Percentiles rank a stretch among this genome's conserved stretches.
These are phyloP conservation scores for Drosophila insularis DNA, from an alignment of 1,140 invertebrate genomes.

Conservation along the genomic window DNA sequence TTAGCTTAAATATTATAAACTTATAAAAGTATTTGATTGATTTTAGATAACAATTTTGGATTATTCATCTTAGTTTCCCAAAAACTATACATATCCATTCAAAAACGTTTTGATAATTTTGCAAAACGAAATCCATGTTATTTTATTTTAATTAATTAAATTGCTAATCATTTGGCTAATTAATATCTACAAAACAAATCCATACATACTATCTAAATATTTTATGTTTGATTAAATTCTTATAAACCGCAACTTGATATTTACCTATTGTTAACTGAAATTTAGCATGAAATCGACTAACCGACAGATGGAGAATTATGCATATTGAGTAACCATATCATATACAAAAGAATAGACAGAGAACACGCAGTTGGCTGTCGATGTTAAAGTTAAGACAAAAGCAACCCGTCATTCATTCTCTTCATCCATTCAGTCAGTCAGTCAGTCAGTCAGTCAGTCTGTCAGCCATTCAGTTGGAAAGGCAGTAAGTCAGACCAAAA, in stretches of 20 bases:
- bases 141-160: too few relatives aligned
- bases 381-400: conserved; percentile 15
- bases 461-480: background rate
- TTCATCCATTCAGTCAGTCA: background rate
- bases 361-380: conserved; percentile 13
- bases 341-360: conserved; percentile 14
- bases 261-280: background rate
- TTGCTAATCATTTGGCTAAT: background rate
- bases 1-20: too few relatives aligned
- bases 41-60: too few relatives aligned
- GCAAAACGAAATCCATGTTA: too few relatives aligned
- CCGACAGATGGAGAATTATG: conserved; percentile 12
- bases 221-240: background rate
- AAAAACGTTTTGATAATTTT: too few relatives aligned
- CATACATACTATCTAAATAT: too few relatives aligned
- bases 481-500: background rate
- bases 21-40: too few relatives aligned
- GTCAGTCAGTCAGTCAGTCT: background rate
- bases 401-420: conserved; percentile 4
- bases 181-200: background rate
- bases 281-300: conserved; percentile 15
- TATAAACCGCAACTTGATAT: background rate
- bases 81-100: too few relatives aligned
- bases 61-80: too few relatives aligned
- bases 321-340: conserved; percentile 17